These are phyloP conservation scores for Stomatorhinus walkeri DNA, from an alignment of 2,797 vertebrate genomes.

Conservation along the genomic window DNA sequence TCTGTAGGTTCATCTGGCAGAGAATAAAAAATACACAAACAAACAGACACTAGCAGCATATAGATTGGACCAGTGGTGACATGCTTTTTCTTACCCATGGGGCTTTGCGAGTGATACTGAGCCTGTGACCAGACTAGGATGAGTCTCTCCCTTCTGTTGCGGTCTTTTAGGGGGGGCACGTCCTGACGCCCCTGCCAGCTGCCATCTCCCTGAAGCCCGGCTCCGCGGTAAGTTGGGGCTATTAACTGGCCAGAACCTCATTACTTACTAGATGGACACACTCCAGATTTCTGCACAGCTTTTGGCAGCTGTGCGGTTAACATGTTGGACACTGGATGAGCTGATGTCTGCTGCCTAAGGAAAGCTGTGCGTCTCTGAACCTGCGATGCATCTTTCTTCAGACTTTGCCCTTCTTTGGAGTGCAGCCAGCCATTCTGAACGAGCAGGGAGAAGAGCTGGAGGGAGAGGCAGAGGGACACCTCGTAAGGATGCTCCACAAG, in stretches of 20 bases:
- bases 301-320: neutral
- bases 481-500: conserved; percentile 46
- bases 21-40: neutral
- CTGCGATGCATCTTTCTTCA: conserved; percentile 35
- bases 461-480: conserved; percentile 69
- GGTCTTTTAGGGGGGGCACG: conserved; percentile 63
- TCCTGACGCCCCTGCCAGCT: conserved; percentile 68
- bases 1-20: neutral
- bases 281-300: neutral
- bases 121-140: neutral
- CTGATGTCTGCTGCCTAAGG: neutral
- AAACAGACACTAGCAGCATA: neutral
- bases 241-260: neutral
- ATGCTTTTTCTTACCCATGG: neutral
- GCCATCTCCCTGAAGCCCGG: conserved; percentile 71
- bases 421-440: conserved; percentile 64
- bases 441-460: conserved; percentile 70
- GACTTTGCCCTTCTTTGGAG: conserved; percentile 74
- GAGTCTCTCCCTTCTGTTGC: neutral
- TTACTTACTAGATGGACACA: neutral
- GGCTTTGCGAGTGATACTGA: neutral
- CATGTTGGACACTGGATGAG: neutral
- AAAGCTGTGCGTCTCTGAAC: neutral
- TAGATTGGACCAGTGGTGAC: neutral
- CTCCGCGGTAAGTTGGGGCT: conserved; percentile 60